phyloP scores from a whole-genome alignment of 1,140 invertebrate species.

The Lordiphosa collinella region DNA sequence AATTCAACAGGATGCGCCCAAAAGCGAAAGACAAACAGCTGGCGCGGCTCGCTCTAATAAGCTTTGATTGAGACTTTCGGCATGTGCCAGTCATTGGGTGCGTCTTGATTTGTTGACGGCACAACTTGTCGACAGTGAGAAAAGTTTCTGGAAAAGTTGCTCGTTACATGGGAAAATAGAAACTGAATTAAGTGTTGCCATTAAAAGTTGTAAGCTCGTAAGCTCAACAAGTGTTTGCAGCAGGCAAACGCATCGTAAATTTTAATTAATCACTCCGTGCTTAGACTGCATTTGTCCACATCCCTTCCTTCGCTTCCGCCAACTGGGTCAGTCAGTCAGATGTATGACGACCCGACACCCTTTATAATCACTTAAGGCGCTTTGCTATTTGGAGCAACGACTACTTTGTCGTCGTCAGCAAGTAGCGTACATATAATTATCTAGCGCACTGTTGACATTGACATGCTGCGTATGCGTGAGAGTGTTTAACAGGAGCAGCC shows the following conservation, averaged over 20 bases:
- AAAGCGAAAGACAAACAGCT: conserved; percentile 53
- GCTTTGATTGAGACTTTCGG: conserved; percentile 62
- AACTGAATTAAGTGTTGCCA: conserved; percentile 25
- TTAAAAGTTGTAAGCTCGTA: conserved; percentile 11
- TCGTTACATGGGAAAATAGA: neutral
- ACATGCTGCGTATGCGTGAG: conserved; percentile 68
- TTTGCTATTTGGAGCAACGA: conserved; percentile 61
- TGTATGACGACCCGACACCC: conserved; percentile 7
- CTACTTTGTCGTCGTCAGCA: conserved; percentile 20
- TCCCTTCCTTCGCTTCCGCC: neutral
- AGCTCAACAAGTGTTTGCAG: conserved; percentile 17
- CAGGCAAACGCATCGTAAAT: conserved; percentile 10
- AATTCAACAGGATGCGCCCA: conserved; percentile 57
- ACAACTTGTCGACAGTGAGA: conserved; percentile 8
- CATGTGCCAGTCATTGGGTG: conserved; percentile 54
- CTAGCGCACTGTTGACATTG: conserved; percentile 64
- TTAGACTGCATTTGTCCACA: neutral
- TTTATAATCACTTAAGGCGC: conserved; percentile 55
- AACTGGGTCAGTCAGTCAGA: conserved; percentile 46
- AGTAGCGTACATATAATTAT: conserved; percentile 51
- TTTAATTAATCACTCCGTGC: conserved; percentile 39
- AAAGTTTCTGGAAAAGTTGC: conserved; percentile 24
- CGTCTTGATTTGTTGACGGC: conserved; percentile 49
- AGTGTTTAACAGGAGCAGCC: conserved; percentile 23
- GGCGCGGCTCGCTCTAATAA: conserved; percentile 44